Percentiles rank a stretch among this genome's conserved stretches.
Conservation (phyloP, 2,888 invertebrate species). For the Spodoptera littoralis region DNA sequence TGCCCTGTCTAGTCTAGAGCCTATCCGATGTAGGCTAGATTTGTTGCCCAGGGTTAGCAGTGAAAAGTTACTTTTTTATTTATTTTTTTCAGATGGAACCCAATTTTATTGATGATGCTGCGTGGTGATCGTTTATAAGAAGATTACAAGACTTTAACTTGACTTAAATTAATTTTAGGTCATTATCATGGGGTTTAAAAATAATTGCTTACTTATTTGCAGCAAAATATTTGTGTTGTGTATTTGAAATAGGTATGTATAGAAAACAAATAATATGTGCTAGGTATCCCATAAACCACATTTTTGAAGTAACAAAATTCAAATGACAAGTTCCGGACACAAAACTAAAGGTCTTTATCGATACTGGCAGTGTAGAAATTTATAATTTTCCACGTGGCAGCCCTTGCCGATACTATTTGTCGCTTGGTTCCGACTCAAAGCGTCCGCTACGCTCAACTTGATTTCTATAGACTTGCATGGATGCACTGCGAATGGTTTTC, state of each 20-base stretch:
- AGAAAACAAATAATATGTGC: no score
- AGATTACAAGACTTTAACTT: no score
- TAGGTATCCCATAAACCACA: no score
- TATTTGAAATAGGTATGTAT: no score
- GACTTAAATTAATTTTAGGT: no score
- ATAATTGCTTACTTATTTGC: no score
- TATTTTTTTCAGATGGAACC: no score
- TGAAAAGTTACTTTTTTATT: not conserved
- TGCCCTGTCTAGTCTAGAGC: constrained; percentile 8
- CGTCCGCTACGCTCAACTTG: constrained; percentile 42
- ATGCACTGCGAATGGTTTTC: constrained; percentile 7
- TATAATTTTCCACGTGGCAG: constrained; percentile 2
- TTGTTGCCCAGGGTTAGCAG: constrained; percentile 26
- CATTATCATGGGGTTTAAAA: no score
- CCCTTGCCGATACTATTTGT: constrained; percentile 47
- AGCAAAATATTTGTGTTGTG: no score
- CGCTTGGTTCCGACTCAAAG: constrained; percentile 43
- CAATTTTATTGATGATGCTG: not conserved
- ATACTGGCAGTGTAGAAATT: constrained; percentile 9
- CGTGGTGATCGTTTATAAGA: no score
- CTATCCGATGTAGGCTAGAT: constrained; percentile 18
- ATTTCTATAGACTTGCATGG: constrained; percentile 36
- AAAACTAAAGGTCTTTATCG: not conserved
- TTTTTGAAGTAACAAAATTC: no score
- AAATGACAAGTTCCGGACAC: no score